phyloP scores from a whole-genome alignment of 1,140 invertebrate genomes.

The Semibalanus balanoides region DNA sequence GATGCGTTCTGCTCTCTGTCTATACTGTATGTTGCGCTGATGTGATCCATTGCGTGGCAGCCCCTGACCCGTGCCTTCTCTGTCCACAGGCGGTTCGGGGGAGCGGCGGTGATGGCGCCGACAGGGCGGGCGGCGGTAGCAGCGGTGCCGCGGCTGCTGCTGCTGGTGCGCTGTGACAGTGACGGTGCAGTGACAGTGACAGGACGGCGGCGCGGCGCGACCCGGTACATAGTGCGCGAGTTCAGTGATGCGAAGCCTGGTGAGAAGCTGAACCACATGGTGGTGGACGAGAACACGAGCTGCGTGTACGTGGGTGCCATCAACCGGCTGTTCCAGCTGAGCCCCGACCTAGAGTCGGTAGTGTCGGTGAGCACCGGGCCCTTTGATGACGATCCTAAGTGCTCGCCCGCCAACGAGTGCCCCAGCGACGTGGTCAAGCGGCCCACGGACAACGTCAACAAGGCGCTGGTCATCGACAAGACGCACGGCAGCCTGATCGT shows the following conservation, averaged over 20 bases:
- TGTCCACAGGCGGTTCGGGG: no score
- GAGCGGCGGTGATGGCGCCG: no score
- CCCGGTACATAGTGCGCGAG: conserved; percentile 19
- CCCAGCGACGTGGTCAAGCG: conserved; percentile 32
- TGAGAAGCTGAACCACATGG: conserved; percentile 51
- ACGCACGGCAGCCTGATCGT: conserved; percentile 73
- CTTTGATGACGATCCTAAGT: conserved; percentile 70
- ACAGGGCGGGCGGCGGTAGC: no score
- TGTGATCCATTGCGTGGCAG: no score
- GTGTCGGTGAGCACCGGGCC: conserved; percentile 75
- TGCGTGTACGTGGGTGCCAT: conserved; percentile 85
- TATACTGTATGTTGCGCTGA: no score
- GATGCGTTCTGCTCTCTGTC: no score
- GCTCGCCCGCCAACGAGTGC: conserved; percentile 50
- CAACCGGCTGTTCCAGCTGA: conserved; percentile 86
- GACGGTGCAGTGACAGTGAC: background rate
- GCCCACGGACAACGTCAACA: conserved; percentile 85
- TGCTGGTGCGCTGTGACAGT: background rate
- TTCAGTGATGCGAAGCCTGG: conserved; percentile 14
- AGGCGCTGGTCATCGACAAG: conserved; percentile 88
- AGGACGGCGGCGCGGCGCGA: conserved; percentile 7
- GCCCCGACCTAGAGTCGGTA: conserved; percentile 62
- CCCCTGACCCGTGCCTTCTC: no score
- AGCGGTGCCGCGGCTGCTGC: no score
- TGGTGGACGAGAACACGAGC: conserved; percentile 81